phyloP scores from a whole-genome alignment of 2,888 invertebrate genomes.

The Machimus atricapillus region DNA sequence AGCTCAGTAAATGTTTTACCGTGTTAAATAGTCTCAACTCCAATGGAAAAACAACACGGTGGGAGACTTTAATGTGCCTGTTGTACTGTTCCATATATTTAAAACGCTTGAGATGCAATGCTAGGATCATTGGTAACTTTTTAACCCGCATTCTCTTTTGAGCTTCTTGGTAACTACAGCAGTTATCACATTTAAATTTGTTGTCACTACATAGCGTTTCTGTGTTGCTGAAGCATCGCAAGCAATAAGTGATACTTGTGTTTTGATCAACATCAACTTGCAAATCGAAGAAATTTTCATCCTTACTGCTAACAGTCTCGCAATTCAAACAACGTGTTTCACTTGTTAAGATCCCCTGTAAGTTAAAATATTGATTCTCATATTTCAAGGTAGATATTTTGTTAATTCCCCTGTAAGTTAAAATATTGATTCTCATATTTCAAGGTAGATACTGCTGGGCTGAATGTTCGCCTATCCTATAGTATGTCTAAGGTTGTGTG shows the following conservation, averaged over 20 bases:
- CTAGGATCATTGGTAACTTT: slow-evolving; percentile 96
- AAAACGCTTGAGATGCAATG: slow-evolving; percentile 95
- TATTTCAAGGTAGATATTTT: neutral
- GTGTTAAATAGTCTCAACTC: slow-evolving; percentile 97
- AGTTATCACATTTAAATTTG: slow-evolving; percentile 99
- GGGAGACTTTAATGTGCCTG: slow-evolving; percentile 98
- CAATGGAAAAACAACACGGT: slow-evolving; percentile 97
- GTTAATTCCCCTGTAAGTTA: slow-evolving; percentile 96
- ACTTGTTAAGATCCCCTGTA: slow-evolving; percentile 98
- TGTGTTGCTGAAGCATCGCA: slow-evolving; percentile 97
- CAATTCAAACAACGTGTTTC: slow-evolving; percentile 99
- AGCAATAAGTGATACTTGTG: slow-evolving; percentile 97
- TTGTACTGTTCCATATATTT: slow-evolving; percentile 99
- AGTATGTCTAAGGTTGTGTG: no score
- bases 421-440: neutral
- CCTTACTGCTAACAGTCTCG: slow-evolving; percentile 99
- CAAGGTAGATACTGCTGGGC: neutral
- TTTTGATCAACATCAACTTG: slow-evolving; percentile 99
- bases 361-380: slow-evolving; percentile 57
- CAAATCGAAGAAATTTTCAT: slow-evolving; percentile 98
- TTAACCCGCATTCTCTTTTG: slow-evolving; percentile 99
- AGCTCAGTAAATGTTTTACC: slow-evolving; percentile 62
- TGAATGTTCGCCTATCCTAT: no score
- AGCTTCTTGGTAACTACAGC: slow-evolving; percentile 99
- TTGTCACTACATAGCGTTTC: slow-evolving; percentile 99